Conservation (phyloP, 1,140 invertebrate genomes). For the Pissodes strobi region DNA sequence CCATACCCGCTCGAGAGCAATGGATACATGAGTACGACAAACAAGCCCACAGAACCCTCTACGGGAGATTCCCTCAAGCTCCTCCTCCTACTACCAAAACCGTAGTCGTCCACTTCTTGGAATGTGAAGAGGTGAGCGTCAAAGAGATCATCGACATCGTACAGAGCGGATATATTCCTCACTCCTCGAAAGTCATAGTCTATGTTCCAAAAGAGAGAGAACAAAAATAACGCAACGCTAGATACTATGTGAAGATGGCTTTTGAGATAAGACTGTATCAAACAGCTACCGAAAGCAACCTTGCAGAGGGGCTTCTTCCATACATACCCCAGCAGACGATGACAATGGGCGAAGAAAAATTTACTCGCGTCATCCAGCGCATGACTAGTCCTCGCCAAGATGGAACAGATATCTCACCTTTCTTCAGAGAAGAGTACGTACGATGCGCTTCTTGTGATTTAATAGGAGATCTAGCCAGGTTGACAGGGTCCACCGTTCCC, state of each 20-base stretch:
- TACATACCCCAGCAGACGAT: not conserved
- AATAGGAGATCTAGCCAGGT: no score
- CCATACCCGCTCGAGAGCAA: not conserved
- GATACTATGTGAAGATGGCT: not conserved
- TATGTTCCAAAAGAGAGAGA: not conserved
- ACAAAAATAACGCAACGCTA: not conserved
- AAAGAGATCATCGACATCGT: not conserved
- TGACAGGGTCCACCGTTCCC: no score
- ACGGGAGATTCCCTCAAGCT: not conserved
- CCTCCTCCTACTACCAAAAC: not conserved
- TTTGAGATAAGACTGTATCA: not conserved
- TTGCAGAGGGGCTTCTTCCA: not conserved
- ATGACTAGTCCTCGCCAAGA: not conserved
- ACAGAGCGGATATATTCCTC: not conserved
- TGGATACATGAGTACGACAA: not conserved
- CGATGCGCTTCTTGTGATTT: no score
- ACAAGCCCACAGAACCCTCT: not conserved
- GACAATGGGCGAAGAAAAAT: not conserved
- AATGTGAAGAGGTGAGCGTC: not conserved
- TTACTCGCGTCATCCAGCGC: not conserved
- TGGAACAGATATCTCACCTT: no score
- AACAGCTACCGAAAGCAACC: no score
- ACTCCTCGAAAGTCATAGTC: not conserved
- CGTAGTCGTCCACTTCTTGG: not conserved
- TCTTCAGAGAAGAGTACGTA: no score